Evolutionary conservation across 2,888 invertebrate species (phyloP), one percentile per base, ranked within the genome.

Genomic region (Sipunculus nudus): DNA sequence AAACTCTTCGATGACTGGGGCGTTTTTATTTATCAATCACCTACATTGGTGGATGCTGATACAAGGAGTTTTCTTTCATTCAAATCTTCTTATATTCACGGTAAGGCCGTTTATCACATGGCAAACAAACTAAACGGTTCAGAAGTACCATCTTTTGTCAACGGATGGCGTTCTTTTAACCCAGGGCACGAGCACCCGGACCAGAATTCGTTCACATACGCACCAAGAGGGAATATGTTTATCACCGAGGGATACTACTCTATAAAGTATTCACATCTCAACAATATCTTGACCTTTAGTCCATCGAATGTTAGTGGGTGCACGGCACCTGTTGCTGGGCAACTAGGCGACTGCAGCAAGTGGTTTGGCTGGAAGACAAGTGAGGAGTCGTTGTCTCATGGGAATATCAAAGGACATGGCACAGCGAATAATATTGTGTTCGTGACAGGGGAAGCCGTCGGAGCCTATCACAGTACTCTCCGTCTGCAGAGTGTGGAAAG

Each of bases 1-100:
- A n/a, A n/a, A n/a, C n/a, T n/a, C n/a, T 60, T 60, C 26, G 13
- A 25, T 19, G 60, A 60, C 35, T 60, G 54, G 54, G 60, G 60
- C 16, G 55, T 55, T 16, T 49, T 39, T 13, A 49, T 45, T 16
- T 49, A 55, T 23, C 40, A 55, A 4, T 26, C 35, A 10, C 41
- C 43, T n/a, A 19, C 39, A 8, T 16, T 54, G n/a, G 25, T 23
- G 16, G 13, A 39, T n/a, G 25, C 48, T 19, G n/a, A n/a, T n/a
- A 28, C 19, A 2, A 31, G 21, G 16, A 55, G 41, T 2, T 60
- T 55, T 46, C 28, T 60, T 13, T 55, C 60, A 3, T 40, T 60
- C 43, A 55, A 55, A 28, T 48, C 60, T 3, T 41, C 49, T 13
- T n/a, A 25, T 19, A 28, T 41, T 21, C 49, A 46, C 19, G 60